Evolutionary conservation across 2,113 vertebrate species (phyloP).

Genomic region (Rhipidura dahli): DNA sequence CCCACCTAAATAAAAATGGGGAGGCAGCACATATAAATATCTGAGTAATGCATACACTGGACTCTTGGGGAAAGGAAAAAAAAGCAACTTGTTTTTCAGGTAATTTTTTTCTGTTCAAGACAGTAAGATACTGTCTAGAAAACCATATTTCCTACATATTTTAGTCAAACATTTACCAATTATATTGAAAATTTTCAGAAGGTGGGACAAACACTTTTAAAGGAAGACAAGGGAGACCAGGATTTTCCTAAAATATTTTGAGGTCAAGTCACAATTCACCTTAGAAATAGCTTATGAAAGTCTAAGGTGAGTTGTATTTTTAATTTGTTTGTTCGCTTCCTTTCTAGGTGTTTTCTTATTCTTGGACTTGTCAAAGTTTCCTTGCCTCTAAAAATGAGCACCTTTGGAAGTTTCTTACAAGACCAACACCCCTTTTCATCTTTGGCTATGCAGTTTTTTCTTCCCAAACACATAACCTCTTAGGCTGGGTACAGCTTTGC

Average conservation of each 20-base stretch:
- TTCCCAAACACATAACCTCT: not conserved
- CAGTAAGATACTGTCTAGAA: not conserved
- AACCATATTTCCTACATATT: not conserved
- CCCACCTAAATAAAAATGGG: not conserved
- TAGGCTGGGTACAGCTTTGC: not conserved
- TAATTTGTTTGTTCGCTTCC: not conserved
- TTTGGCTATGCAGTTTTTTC: not conserved
- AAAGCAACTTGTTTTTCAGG: not conserved
- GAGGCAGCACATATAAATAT: not conserved
- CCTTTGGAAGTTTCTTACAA: not conserved
- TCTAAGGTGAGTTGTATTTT: not conserved
- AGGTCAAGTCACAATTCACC: not conserved
- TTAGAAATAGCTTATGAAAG: not conserved
- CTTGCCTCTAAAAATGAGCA: not conserved
- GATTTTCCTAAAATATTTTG: not conserved
- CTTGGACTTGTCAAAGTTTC: not conserved
- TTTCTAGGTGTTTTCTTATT: not conserved
- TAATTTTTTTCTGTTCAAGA: not conserved
- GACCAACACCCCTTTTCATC: not conserved
- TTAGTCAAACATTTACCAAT: not conserved
- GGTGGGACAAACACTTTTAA: not conserved
- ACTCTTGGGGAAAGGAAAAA: not conserved
- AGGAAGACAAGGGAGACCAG: not conserved
- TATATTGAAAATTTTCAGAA: not conserved
- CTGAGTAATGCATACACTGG: not conserved